Conservation (phyloP, 2,797 vertebrate species). For the Pagetopsis macropterus region DNA sequence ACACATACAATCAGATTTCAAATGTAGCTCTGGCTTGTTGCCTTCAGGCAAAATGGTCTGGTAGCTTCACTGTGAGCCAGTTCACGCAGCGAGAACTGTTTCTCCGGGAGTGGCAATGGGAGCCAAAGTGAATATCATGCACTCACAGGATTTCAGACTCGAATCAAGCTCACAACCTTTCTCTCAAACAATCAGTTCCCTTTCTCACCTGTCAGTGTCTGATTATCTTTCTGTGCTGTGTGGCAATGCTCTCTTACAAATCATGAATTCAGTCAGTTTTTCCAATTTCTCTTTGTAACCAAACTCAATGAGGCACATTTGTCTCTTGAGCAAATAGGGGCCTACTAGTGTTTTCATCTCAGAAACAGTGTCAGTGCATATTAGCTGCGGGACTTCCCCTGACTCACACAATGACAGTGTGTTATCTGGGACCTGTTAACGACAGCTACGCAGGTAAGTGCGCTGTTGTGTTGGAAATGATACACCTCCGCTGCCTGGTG, state of each 20-base stretch:
- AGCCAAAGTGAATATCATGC: slow-evolving; percentile 39
- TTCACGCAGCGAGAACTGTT: slow-evolving; percentile 19
- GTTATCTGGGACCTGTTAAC: slow-evolving; percentile 63
- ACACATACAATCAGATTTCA: slow-evolving; percentile 30
- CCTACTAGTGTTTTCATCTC: slow-evolving; percentile 49
- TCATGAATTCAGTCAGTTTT: slow-evolving; percentile 21
- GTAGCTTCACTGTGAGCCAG: slow-evolving; percentile 21
- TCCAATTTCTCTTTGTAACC: slow-evolving; percentile 20
- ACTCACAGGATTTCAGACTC: slow-evolving; percentile 21
- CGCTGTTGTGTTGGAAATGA: slow-evolving; percentile 58
- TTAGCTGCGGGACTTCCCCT: slow-evolving; percentile 61
- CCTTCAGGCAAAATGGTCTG: slow-evolving; percentile 37
- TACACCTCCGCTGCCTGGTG: slow-evolving; percentile 47
- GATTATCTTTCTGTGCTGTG: neutral
- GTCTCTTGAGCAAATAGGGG: slow-evolving; percentile 46
- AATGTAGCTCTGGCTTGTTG: slow-evolving; percentile 38
- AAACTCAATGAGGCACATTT: slow-evolving; percentile 29
- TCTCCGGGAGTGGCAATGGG: slow-evolving; percentile 37
- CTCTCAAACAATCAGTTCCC: slow-evolving; percentile 13
- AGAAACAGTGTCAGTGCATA: slow-evolving; percentile 50
- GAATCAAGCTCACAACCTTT: slow-evolving; percentile 33
- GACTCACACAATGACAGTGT: slow-evolving; percentile 62
- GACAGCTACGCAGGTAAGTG: slow-evolving; percentile 43
- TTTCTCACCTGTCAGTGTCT: slow-evolving; percentile 4
- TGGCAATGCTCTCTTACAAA: slow-evolving; percentile 24